Percentiles rank a stretch among this genome's conserved stretches.
phyloP scores from a whole-genome alignment of 2,888 invertebrate species.

The Xestia rhomboidea region DNA sequence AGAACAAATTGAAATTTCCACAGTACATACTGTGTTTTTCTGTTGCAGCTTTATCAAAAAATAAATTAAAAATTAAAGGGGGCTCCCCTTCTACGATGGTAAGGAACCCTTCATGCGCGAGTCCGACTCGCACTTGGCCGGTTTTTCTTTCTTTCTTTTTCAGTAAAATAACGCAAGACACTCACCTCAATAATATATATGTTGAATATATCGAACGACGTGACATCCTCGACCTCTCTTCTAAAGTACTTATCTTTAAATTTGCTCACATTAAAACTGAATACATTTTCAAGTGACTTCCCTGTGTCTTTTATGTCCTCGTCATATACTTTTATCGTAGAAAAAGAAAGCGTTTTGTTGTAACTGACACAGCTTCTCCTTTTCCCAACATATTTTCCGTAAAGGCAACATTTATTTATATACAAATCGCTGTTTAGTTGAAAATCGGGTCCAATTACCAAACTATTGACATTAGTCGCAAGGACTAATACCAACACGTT shows the following conservation, averaged over 20 bases:
- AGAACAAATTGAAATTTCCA: too few relatives aligned
- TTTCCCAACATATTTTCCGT: neutral
- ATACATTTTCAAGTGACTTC: constrained; percentile 34
- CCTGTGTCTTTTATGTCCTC: neutral
- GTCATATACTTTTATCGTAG: constrained; percentile 29
- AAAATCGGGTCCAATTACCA: neutral
- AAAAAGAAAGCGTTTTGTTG: constrained; percentile 20
- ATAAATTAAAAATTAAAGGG: too few relatives aligned
- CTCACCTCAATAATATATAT: constrained; percentile 41
- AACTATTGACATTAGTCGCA: neutral
- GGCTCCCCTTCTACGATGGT: too few relatives aligned
- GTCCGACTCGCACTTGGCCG: too few relatives aligned
- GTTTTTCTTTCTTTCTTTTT: too few relatives aligned
- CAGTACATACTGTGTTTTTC: too few relatives aligned
- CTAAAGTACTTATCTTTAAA: constrained; percentile 15
- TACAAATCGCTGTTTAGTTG: neutral
- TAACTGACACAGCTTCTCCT: neutral
- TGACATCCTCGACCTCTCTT: neutral
- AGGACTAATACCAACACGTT: constrained; percentile 14
- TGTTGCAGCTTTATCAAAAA: too few relatives aligned
- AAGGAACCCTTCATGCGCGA: too few relatives aligned
- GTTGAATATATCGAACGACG: constrained; percentile 17
- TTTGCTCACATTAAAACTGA: constrained; percentile 23
- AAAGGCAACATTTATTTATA: constrained; percentile 32
- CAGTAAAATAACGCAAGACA: too few relatives aligned